phyloP scores from a whole-genome alignment of 2,113 vertebrate species.

The Salvator merianae region DNA sequence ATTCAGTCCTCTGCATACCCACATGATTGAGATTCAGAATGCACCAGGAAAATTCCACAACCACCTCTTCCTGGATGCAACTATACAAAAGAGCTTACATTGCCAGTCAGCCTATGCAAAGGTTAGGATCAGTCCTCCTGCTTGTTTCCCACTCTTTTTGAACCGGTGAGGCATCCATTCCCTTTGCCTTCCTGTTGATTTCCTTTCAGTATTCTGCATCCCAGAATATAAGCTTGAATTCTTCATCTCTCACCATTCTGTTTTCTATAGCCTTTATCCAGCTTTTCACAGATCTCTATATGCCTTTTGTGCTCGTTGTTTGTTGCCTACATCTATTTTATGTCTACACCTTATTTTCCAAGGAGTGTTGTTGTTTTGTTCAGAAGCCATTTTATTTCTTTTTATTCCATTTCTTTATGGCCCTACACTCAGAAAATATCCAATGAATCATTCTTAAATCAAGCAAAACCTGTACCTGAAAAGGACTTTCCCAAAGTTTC shows the following conservation, averaged over 20 bases:
- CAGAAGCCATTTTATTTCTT: not conserved
- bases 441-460: slow-evolving; percentile 33
- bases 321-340: not conserved
- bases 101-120: no score
- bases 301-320: not conserved
- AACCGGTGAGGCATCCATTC: not conserved
- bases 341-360: not conserved
- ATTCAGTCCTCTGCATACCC: no score
- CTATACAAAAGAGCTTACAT: no score
- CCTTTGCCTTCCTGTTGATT: not conserved
- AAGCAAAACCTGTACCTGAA: not conserved
- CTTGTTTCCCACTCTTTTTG: not conserved
- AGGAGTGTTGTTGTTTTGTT: not conserved
- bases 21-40: no score
- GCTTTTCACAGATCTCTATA: not conserved
- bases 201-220: not conserved
- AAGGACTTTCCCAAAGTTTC: not conserved
- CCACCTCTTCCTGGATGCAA: no score
- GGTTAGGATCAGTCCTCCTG: not conserved
- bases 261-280: not conserved
- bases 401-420: slow-evolving; percentile 16
- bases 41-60: no score
- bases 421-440: not conserved
- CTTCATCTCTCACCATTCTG: not conserved
- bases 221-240: not conserved